Percentiles rank a stretch among this genome's conserved stretches.
phyloP scores from a whole-genome alignment of 2,888 invertebrate genomes.

The Athalia circularis region DNA sequence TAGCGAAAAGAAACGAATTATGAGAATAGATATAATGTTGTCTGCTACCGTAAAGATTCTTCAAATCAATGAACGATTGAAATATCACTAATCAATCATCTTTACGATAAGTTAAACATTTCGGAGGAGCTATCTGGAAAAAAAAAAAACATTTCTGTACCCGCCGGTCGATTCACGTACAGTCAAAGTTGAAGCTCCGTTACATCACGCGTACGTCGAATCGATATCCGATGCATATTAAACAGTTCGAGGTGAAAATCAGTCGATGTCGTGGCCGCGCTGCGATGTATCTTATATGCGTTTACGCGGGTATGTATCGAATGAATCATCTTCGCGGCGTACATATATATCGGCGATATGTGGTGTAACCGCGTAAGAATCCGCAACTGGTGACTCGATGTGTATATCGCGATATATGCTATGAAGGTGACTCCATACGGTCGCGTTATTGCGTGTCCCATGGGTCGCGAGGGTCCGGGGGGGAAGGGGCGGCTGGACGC shows the following conservation, averaged over 20 bases:
- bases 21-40: not conserved
- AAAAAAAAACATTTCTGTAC: not conserved
- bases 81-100: not conserved
- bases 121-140: not conserved
- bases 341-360: not conserved
- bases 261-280: conserved; percentile 51
- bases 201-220: conserved; percentile 52
- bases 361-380: conserved; percentile 29
- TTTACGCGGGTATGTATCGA: conserved; percentile 49
- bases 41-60: conserved; percentile 1
- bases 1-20: not conserved
- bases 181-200: conserved; percentile 51
- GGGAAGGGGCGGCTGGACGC: not conserved
- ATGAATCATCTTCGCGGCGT: conserved; percentile 54
- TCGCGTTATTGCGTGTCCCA: conserved; percentile 57
- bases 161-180: not conserved
- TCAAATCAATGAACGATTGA: not conserved
- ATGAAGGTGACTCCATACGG: conserved; percentile 59
- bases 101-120: not conserved
- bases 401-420: conserved; percentile 8
- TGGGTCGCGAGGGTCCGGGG: conserved; percentile 46
- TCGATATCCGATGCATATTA: conserved; percentile 61
- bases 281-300: conserved; percentile 47
- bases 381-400: not conserved
- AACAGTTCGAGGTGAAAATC: conserved; percentile 62